Evolutionary conservation across 2,888 invertebrate genomes (phyloP).

Genomic region (Amphiduros pacificus): DNA sequence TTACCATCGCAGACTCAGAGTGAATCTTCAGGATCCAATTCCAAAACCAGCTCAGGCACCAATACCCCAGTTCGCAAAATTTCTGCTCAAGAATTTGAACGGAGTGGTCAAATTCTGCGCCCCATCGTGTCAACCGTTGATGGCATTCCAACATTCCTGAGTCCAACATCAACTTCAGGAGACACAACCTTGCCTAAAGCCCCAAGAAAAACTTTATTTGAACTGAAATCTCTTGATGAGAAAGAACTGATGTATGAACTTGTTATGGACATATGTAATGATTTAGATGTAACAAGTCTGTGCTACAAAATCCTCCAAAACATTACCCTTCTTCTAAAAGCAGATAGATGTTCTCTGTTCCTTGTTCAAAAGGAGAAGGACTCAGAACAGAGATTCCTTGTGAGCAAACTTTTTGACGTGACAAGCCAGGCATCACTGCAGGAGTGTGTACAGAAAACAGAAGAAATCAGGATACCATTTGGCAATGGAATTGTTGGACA

Average conservation of each 20-base stretch:
- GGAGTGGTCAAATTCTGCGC: slow-evolving; percentile 79
- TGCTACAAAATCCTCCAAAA: slow-evolving; percentile 59
- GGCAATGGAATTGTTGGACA: slow-evolving; percentile 55
- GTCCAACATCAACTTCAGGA: slow-evolving; percentile 44
- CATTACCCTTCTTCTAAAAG: slow-evolving; percentile 54
- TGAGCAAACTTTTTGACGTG: slow-evolving; percentile 57
- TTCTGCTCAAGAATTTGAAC: slow-evolving; percentile 94
- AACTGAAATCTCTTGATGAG: slow-evolving; percentile 53
- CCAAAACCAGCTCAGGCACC: slow-evolving; percentile 80
- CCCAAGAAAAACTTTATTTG: slow-evolving; percentile 63
- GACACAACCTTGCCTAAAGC: slow-evolving; percentile 54
- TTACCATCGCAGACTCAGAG: slow-evolving; percentile 24
- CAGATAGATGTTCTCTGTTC: slow-evolving; percentile 57
- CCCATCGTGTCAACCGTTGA: slow-evolving; percentile 88
- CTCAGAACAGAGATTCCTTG: slow-evolving; percentile 66
- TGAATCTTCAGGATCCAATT: slow-evolving; percentile 60
- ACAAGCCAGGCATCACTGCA: slow-evolving; percentile 67
- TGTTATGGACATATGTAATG: slow-evolving; percentile 58
- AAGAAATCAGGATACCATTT: slow-evolving; percentile 70
- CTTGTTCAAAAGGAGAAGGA: slow-evolving; percentile 59
- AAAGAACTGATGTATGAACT: slow-evolving; percentile 58
- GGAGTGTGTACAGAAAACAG: slow-evolving; percentile 83
- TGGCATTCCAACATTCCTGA: slow-evolving; percentile 88
- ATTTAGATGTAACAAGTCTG: slow-evolving; percentile 55
- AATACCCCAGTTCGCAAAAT: slow-evolving; percentile 92